Evolutionary conservation across 2,113 vertebrate species (phyloP).

Genomic region (Equus przewalskii): DNA sequence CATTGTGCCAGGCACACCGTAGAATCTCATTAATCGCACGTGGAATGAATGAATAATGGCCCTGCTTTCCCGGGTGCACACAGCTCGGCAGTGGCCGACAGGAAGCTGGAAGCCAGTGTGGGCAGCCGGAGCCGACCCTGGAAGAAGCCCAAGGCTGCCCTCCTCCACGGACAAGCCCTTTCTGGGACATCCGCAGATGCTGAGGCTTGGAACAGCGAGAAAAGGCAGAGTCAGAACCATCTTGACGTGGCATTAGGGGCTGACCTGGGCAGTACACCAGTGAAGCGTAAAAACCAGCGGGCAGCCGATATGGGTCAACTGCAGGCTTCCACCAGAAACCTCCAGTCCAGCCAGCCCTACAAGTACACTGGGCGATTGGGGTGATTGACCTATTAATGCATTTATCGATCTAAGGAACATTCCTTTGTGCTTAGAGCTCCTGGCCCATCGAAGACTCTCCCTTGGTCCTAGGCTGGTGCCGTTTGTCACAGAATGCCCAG

Average conservation of each 20-base stretch:
- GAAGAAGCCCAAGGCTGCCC: background rate
- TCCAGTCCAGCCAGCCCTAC: background rate
- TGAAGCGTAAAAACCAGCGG: background rate
- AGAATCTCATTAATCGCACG: background rate
- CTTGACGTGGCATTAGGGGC: background rate
- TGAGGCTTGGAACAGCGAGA: background rate
- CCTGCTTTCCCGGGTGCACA: background rate
- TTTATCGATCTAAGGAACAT: too few species aligned
- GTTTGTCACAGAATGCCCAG: background rate
- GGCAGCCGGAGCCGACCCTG: background rate
- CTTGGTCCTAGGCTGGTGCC: background rate
- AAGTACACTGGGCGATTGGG: background rate
- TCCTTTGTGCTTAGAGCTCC: background rate
- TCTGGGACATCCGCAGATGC: background rate
- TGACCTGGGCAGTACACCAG: too few species aligned
- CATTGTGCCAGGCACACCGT: background rate
- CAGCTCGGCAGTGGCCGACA: accelerated
- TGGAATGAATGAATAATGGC: background rate
- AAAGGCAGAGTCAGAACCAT: background rate
- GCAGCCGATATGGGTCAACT: background rate
- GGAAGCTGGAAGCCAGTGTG: background rate
- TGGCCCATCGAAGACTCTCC: background rate
- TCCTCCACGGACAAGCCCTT: accelerated
- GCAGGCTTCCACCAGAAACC: background rate
- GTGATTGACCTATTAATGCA: background rate